A percentile compares a stretch with the other conserved stretches of the same genome.
phyloP scores from a whole-genome alignment of 2,888 invertebrate species.

The Tetranychus piercei region DNA sequence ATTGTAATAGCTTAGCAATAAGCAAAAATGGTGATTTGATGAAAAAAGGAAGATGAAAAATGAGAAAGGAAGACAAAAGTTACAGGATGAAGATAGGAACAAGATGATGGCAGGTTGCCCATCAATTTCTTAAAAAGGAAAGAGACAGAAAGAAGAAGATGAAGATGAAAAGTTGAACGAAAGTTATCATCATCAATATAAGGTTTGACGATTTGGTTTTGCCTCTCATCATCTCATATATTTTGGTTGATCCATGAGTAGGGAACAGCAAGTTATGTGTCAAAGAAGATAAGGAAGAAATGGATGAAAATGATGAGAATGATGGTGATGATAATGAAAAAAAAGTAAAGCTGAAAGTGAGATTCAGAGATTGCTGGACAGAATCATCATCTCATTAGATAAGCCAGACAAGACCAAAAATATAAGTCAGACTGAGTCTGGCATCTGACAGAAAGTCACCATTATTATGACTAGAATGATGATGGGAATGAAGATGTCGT shows the following conservation, averaged over 20 bases:
- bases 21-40: background rate
- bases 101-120: background rate
- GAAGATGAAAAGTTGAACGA: background rate
- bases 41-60: background rate
- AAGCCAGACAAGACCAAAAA: no score
- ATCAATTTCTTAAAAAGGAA: background rate
- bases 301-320: background rate
- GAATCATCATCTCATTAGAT: no score
- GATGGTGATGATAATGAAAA: background rate
- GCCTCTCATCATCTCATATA: background rate
- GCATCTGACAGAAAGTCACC: background rate
- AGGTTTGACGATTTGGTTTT: background rate
- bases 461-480: background rate
- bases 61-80: slow-evolving; percentile 1
- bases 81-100: background rate
- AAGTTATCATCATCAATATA: slow-evolving; percentile 1
- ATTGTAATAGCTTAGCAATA: background rate
- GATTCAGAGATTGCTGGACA: no score
- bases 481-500: background rate
- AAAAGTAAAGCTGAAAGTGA: no score
- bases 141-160: background rate
- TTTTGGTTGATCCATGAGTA: no score
- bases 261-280: no score
- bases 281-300: background rate
- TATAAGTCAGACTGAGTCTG: no score